A percentile compares a stretch with the other conserved stretches of the same genome.
Conservation (phyloP, 2,888 invertebrate species). For the Orthonychiurus folsomi region DNA sequence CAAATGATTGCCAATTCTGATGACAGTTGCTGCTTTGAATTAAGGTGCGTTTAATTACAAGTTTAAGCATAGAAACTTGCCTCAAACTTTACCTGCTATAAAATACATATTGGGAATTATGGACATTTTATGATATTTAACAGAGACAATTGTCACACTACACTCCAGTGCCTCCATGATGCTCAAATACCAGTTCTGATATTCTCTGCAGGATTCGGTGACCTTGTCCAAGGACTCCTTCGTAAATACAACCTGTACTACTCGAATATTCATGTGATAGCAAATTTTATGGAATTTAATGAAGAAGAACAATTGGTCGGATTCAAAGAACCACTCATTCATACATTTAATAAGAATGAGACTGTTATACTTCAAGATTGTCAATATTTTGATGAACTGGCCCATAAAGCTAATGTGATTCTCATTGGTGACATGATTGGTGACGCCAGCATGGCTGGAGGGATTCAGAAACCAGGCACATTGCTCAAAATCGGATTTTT, state of each 20-base stretch:
- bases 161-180: slow-evolving; percentile 56
- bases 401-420: slow-evolving; percentile 64
- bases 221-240: slow-evolving; percentile 72
- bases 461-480: slow-evolving; percentile 57
- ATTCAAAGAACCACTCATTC: slow-evolving; percentile 72
- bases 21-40: slow-evolving; percentile 2
- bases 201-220: slow-evolving; percentile 91
- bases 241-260: slow-evolving; percentile 57
- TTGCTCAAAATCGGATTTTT: slow-evolving; percentile 87
- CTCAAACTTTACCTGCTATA: no score
- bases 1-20: not conserved
- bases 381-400: slow-evolving; percentile 41
- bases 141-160: slow-evolving; percentile 61
- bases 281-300: slow-evolving; percentile 70
- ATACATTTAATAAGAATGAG: slow-evolving; percentile 50
- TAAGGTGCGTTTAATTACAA: no score
- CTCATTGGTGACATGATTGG: slow-evolving; percentile 88
- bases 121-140: no score
- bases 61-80: no score
- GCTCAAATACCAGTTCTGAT: slow-evolving; percentile 77
- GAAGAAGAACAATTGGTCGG: slow-evolving; percentile 53
- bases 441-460: slow-evolving; percentile 86
- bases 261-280: slow-evolving; percentile 68
- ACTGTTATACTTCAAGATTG: slow-evolving; percentile 15
- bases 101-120: no score